Conservation (phyloP, 2,888 invertebrate genomes). For the Hemistola chrysoprasaria region DNA sequence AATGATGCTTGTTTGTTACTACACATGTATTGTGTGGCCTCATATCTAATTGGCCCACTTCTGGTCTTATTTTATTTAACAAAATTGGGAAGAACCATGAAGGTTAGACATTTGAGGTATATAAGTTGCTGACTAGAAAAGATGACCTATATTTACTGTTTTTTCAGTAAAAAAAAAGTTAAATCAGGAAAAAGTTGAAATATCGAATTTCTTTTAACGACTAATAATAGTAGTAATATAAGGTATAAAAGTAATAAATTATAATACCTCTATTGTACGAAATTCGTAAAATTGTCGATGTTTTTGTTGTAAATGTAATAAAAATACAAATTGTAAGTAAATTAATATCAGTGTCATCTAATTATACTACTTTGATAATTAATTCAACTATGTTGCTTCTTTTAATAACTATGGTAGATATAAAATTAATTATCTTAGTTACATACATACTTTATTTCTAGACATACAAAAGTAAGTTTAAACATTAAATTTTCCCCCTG, state of each 20-base stretch:
- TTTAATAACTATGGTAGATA: too few species aligned
- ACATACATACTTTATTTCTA: too few species aligned
- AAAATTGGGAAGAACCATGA: constrained; percentile 21
- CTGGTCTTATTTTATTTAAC: constrained; percentile 24
- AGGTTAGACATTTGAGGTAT: constrained; percentile 35
- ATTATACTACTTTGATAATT: too few species aligned
- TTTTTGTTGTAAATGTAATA: constrained; percentile 18
- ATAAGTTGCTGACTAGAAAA: constrained; percentile 38
- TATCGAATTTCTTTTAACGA: background rate
- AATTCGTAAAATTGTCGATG: constrained; percentile 48
- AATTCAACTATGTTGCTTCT: too few species aligned
- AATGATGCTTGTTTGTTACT: too few species aligned
- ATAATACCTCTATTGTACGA: constrained; percentile 14
- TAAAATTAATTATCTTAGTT: too few species aligned
- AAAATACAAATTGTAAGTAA: too few species aligned
- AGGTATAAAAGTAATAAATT: constrained; percentile 1
- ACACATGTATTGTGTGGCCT: too few species aligned
- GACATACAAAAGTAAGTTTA: too few species aligned
- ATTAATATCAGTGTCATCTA: too few species aligned
- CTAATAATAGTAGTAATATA: background rate
- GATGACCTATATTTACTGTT: constrained; percentile 17
- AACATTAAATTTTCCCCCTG: too few species aligned
- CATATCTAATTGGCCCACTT: constrained; percentile 3
- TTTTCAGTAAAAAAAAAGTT: constrained; percentile 23
- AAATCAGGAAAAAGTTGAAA: constrained; percentile 7